Evolutionary conservation across 2,888 invertebrate species (phyloP), one percentile per base, ranked within the genome.

Genomic region (Dyspetes luteomarginatus): DNA sequence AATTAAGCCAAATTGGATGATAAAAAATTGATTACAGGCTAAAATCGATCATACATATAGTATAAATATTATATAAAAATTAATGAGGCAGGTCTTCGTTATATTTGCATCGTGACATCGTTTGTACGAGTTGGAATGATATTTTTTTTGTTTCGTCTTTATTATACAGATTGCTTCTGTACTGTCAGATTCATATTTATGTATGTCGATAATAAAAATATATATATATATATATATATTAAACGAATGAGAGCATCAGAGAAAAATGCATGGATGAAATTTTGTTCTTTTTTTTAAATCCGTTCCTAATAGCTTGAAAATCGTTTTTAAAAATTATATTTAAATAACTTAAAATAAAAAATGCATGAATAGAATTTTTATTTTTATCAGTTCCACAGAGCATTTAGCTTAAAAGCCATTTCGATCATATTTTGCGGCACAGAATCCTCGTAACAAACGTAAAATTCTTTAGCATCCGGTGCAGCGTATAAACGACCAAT

Each of bases 391-490:
- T 87, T 87, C 73, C 90, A 88, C 72, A 92, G 91, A 93, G 94
- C 69, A 93, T 95, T 93, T 2, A 97, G 93, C 85, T 96, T 94
- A 91, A 97, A 98, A 4, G 97, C 97, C 87, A 98, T 94, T 93
- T 98, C 98, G 0, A 98, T 95, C 85, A 97, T 93, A 93, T 97
- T 97, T 92, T 98, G 98, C 0, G 97, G 97, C 12, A 96, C 94
- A 26, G 95, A 95, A 82, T 97, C 97, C 85, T 96, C 95, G 92
- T 97, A 97, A 91, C 98, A 98, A 50, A 98, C 94, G 89, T 97
- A 98, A 9, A 98, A 93, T 90, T 98, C 98, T 84, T 95, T 94
- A 0, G 95, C 94, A 87, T 95, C 94, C 0, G 97, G 97, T 72
- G 95, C 94, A 68, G 95, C 95, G 90, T 97, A 96, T 3, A 97